Conservation (phyloP, 2,888 invertebrate species). For the Xestia ashworthii region DNA sequence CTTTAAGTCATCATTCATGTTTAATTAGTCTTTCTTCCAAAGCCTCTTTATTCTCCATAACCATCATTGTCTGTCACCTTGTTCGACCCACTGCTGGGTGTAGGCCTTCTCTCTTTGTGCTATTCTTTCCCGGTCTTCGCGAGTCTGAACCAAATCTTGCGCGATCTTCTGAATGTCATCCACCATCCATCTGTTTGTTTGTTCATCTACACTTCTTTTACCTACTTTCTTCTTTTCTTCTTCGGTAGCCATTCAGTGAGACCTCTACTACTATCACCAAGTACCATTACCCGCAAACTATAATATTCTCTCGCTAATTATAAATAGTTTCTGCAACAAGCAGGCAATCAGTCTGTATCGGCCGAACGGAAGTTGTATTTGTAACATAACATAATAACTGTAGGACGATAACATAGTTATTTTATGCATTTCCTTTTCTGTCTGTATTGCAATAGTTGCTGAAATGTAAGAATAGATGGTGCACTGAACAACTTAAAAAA, state of each 20-base stretch:
- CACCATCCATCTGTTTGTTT: neutral
- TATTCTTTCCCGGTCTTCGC: neutral
- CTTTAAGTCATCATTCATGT: neutral
- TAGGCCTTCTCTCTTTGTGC: too few relatives aligned
- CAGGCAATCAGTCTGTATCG: constrained; percentile 41
- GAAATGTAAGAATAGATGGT: neutral
- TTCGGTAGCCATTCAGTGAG: neutral
- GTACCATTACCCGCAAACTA: neutral
- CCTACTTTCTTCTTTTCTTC: too few relatives aligned
- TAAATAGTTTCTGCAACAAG: constrained; percentile 31
- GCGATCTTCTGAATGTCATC: neutral
- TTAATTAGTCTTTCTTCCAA: neutral
- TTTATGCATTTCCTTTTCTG: constrained; percentile 46
- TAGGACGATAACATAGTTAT: constrained; percentile 51
- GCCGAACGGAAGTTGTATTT: constrained; percentile 38
- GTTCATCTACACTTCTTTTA: neutral
- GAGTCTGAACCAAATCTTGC: neutral
- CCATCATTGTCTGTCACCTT: neutral
- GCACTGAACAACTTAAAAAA: neutral
- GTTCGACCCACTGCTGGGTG: neutral
- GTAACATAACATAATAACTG: constrained; percentile 29
- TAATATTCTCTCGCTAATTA: constrained; percentile 4
- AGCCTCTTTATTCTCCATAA: neutral
- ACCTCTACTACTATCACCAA: neutral
- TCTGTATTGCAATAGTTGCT: neutral